Conservation (phyloP, 2,113 vertebrate genomes). For the human (Homo sapiens) region GRCh38 chr2:216668001-216668500, state of each 20-base stretch:
- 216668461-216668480: fast-evolving
- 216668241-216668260: not conserved
- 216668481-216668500: not conserved
- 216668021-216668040: not conserved
- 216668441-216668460: not conserved
- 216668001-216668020: not conserved
- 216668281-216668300: not conserved
- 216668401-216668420: not conserved
- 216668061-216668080: not conserved
- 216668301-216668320: not conserved
- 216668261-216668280: not conserved
- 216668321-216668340: not conserved
- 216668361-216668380: not conserved
- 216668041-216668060: no score
- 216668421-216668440: not conserved
- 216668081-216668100: not conserved
- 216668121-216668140: not conserved
- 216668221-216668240: not conserved
- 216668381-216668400: not conserved
- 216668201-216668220: not conserved
- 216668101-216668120: no score
- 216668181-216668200: not conserved
- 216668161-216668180: not conserved
- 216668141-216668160: not conserved
- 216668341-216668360: not conserved